Conservation (phyloP, 2,113 vertebrate genomes). For the Paramormyrops kingsleyae region DNA sequence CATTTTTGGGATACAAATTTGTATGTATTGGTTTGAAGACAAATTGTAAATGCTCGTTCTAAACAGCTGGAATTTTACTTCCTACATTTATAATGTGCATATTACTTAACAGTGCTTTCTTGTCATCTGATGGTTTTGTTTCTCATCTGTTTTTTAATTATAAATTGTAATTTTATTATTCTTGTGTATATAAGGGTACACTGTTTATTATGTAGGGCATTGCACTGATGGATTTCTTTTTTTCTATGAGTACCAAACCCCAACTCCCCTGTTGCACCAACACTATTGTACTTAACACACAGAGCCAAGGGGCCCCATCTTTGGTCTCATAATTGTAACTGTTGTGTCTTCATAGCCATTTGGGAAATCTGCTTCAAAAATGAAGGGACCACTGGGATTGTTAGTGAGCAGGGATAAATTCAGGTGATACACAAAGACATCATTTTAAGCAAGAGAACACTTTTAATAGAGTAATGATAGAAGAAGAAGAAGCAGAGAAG, state of each 20-base stretch:
- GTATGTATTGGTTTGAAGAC: neutral
- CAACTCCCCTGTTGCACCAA: neutral
- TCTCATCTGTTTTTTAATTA: neutral
- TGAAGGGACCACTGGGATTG: neutral
- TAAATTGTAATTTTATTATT: neutral
- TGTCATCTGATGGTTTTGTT: neutral
- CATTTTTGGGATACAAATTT: neutral
- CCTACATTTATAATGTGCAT: neutral
- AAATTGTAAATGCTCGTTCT: neutral
- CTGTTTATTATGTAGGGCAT: neutral
- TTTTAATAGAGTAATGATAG: neutral
- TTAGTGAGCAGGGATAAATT: neutral
- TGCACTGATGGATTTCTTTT: neutral
- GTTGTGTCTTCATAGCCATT: neutral
- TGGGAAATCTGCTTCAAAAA: neutral
- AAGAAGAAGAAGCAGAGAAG: neutral
- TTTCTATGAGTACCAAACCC: neutral
- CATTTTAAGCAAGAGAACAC: neutral
- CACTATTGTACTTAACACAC: neutral
- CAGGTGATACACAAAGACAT: neutral
- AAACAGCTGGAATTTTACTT: neutral
- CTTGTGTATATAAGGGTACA: neutral
- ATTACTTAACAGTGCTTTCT: neutral
- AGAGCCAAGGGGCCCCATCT: neutral
- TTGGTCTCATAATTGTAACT: neutral